Evolutionary conservation across 2,888 invertebrate species (phyloP), one percentile per base, ranked within the genome.

Genomic region (Thecocarcelia acutangulata): DNA sequence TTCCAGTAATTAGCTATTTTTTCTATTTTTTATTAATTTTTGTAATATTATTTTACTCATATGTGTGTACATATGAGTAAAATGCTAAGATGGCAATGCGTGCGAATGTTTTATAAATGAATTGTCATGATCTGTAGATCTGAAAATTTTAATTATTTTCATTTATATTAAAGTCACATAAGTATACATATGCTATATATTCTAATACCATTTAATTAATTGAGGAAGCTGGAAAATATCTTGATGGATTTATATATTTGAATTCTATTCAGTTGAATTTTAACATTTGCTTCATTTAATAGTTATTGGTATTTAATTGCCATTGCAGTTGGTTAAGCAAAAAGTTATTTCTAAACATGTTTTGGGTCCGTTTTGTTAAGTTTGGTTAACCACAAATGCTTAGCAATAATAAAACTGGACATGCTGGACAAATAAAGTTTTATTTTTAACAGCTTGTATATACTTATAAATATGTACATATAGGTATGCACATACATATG

Each of bases 321-420:
- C 37, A 54, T n/a, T 21, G 6, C 21, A 19, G n/a, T 42, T 66
- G 19, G 66, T 50, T 54, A 68, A 54, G 28, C 24, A 12, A 17
- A 40, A 28, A 1, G 17, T 42, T 8, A 50, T 64, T 37, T 75
- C 2, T 0, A 11, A 1, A 56, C 11, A 24, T 56, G 61, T 58
- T 61, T 50, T 15, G 37, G 56, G 37, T 72, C 66, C 33, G 50
- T 52, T 72, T 59, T 59, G 44, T 52, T 52, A 72, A 72, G 72
- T 72, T 50, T 52, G 72, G 64, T 78, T 78, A 72, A 72, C 78
- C 78, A 19, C 78, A 78, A 72, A 72, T 70, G 48, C 63, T 70
- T 42, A 56, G 21, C 56, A 58, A 58, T 70, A 70, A 78, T 78
- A 66, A 72, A 72, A 66, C 72, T 78, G 15, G 58, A 37, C 52